Conservation (phyloP, 2,797 vertebrate species). For the Acanthurus tractus region DNA sequence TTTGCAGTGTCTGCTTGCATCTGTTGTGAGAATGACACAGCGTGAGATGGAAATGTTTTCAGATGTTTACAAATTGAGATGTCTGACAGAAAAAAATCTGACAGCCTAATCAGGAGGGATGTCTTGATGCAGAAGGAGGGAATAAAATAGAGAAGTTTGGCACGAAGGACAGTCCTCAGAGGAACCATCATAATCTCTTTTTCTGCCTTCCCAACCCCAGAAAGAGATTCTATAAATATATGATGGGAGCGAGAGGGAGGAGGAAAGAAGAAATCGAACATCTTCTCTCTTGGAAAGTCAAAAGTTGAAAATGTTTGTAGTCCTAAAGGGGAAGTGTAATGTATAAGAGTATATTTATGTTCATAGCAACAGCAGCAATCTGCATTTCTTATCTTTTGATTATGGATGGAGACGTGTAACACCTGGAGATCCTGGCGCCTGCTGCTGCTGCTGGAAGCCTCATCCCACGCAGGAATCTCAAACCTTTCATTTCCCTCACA, state of each 20-base stretch:
- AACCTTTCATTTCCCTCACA: conserved; percentile 88
- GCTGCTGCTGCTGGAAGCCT: conserved; percentile 68
- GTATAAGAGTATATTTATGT: conserved; percentile 16
- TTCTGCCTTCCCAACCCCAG: conserved; percentile 89
- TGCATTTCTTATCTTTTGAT: conserved; percentile 88
- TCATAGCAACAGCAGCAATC: conserved; percentile 84
- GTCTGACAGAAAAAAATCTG: conserved; percentile 87
- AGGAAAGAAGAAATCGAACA: conserved; percentile 68
- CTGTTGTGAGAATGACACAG: conserved; percentile 62
- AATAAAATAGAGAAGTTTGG: conserved; percentile 82
- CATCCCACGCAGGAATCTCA: conserved; percentile 87
- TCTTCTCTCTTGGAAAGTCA: conserved; percentile 81
- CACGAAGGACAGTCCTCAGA: conserved; percentile 87
- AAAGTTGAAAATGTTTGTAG: conserved; percentile 78
- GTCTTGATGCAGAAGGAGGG: conserved; percentile 84
- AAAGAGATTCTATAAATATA: conserved; percentile 92
- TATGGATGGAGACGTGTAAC: conserved; percentile 84
- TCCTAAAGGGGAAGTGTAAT: conserved; percentile 21
- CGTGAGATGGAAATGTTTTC: conserved; percentile 75
- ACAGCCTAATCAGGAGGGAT: conserved; percentile 91
- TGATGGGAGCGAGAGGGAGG: conserved; percentile 79
- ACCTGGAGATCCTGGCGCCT: conserved; percentile 82
- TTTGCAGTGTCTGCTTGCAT: conserved; percentile 49
- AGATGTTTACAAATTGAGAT: conserved; percentile 95
- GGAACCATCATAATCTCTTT: conserved; percentile 90